These are phyloP conservation scores for Chrysolina haemoptera DNA, from an alignment of 2,888 invertebrate genomes.

Conservation along the genomic window DNA sequence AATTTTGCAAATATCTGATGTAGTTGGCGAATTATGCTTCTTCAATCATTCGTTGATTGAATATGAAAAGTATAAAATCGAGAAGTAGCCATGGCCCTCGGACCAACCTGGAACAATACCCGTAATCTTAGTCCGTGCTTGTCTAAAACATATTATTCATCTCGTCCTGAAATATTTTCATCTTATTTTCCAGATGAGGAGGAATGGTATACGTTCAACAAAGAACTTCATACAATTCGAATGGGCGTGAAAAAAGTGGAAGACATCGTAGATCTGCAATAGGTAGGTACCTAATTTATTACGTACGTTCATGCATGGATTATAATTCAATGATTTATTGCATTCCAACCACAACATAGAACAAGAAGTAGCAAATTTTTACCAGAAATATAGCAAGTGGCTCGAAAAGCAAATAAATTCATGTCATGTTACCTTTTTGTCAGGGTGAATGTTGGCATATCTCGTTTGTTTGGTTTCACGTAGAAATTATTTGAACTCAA, in stretches of 20 bases:
- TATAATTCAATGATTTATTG: background rate
- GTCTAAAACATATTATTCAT: background rate
- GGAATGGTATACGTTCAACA: background rate
- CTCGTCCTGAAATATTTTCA: background rate
- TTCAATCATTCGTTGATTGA: no score
- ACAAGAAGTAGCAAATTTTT: slow-evolving; percentile 2
- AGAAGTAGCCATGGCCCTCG: no score
- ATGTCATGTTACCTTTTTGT: background rate
- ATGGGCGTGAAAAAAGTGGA: background rate
- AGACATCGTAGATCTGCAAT: slow-evolving; percentile 1
- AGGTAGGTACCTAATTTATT: background rate
- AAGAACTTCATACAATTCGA: background rate
- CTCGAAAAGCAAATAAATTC: background rate
- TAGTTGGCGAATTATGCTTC: no score
- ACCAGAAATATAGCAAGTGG: slow-evolving; percentile 6
- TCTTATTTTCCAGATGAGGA: slow-evolving; percentile 10
- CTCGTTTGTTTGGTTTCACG: background rate
- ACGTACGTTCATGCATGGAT: slow-evolving; percentile 1
- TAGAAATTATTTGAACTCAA: background rate
- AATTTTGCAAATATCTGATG: no score
- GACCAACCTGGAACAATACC: no score
- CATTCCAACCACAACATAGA: background rate
- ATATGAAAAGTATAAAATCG: no score
- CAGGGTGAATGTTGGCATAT: background rate
- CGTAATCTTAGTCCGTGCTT: no score